Evolutionary conservation across 2,797 vertebrate genomes (phyloP), one percentile per base, ranked within the genome.

Genomic region (Ptychobarbus kaznakovi): DNA sequence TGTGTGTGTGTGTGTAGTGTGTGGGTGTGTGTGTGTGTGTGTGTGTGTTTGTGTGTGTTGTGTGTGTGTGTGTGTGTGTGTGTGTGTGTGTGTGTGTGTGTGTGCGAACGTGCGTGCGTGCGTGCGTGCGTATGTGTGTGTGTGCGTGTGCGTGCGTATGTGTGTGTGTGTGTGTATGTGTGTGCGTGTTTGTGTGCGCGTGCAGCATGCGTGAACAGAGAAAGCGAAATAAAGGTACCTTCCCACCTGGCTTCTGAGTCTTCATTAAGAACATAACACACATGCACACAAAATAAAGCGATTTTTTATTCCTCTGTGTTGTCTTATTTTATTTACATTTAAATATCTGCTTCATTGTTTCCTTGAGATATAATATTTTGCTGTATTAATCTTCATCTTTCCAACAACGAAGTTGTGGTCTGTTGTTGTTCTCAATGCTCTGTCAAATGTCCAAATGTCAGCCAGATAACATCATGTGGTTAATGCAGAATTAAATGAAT

Each of bases 201-300:
- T 22, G n/a, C 69, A n/a, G 28, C 5, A 53, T 22, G 32, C 13
- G 11, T 13, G 32, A 20, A 40, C 11, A 40, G 69, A 63, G 6
- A 32, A 77, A 81, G 68, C 25, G 76, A 56, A 94, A 94, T 94
- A 94, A 95, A 94, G 56, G 1, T 0, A 75, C 78, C 87, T 86
- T 22, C 12, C 38, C 20, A 84, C 51, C 65, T 82, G 68, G 13
- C 18, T 70, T 89, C 89, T 38, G 91, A 92, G 89, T 92, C 82
- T 87, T 91, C 4, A 75, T 82, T 69, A 28, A 38, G 56, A 49
- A 66, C 38, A 66, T 46, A 46, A 58, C 42, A 79, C 74, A 69
- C 73, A 80, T 42, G 38, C 2, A 38, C 78, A 80, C 38, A 82
- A 65, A 83, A 86, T 84, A 84, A 89, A 89, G 51, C 38, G 2